phyloP scores from a whole-genome alignment of 2,797 vertebrate genomes.

The Clarias fuscus region DNA sequence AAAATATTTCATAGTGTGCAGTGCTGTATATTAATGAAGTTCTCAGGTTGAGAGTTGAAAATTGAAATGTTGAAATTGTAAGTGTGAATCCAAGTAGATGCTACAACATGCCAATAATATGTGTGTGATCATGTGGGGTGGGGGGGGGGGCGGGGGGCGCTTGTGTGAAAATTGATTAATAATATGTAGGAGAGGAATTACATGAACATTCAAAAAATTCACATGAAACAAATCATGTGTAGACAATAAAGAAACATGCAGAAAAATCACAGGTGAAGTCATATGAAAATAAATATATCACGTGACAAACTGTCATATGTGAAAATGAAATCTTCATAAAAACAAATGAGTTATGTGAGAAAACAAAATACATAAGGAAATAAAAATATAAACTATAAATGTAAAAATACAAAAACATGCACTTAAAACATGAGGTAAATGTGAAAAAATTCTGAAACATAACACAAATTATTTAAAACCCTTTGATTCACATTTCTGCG shows the following conservation, averaged over 20 bases:
- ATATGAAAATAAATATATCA: neutral
- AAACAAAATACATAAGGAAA: too few relatives aligned
- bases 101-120: neutral
- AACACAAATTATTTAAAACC: neutral
- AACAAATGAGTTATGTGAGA: neutral
- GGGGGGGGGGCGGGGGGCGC: too few relatives aligned
- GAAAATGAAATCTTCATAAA: neutral
- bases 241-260: neutral
- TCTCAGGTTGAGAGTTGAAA: neutral
- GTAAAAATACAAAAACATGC: neutral
- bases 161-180: neutral
- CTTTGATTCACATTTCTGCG: neutral
- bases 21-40: neutral
- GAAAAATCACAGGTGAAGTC: neutral
- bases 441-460: neutral
- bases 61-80: neutral
- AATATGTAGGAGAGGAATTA: neutral
- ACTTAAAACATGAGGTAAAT: neutral
- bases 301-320: neutral
- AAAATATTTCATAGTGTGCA: neutral
- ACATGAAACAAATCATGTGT: neutral
- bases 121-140: neutral
- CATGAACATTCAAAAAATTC: neutral
- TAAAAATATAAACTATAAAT: neutral
- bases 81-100: neutral